These are phyloP conservation scores for Sciurus vulgaris DNA, from an alignment of 2,797 vertebrate species.

Conservation along the genomic window DNA sequence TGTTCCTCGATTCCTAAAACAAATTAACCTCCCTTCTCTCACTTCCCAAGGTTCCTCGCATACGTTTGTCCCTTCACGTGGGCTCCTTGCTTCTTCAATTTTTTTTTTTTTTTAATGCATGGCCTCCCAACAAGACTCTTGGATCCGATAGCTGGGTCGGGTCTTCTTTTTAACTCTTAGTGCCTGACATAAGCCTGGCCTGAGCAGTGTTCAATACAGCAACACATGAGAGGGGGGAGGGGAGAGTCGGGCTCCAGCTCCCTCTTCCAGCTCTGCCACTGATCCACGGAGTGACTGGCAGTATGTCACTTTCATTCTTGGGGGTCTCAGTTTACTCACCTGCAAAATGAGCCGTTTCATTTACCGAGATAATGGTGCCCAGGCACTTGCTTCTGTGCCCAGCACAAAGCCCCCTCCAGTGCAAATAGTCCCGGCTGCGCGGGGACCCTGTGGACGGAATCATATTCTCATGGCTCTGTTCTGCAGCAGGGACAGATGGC, in stretches of 20 bases:
- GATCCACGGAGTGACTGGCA: not conserved
- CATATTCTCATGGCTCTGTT: not conserved
- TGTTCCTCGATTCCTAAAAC: not conserved
- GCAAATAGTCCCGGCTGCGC: not conserved
- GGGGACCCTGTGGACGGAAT: not conserved
- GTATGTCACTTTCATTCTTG: not conserved
- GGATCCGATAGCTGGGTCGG: not conserved
- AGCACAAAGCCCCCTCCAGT: not conserved
- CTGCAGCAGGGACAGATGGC: conserved; percentile 63
- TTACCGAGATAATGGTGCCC: not conserved
- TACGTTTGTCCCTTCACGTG: not conserved
- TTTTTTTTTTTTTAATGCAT: not conserved
- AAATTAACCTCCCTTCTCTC: not conserved
- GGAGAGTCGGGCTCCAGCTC: not conserved
- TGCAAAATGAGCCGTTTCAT: not conserved
- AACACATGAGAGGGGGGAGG: not conserved
- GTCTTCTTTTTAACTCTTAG: not conserved
- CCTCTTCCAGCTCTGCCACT: not conserved
- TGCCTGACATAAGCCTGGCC: not conserved
- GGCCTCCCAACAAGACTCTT: not conserved
- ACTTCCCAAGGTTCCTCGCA: not conserved
- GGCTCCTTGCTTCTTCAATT: accelerated
- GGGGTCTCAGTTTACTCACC: not conserved
- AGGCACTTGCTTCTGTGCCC: not conserved
- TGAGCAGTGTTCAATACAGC: no score